Evolutionary conservation across 2,113 vertebrate species (phyloP).

Genomic region (Actenoides hombroni): DNA sequence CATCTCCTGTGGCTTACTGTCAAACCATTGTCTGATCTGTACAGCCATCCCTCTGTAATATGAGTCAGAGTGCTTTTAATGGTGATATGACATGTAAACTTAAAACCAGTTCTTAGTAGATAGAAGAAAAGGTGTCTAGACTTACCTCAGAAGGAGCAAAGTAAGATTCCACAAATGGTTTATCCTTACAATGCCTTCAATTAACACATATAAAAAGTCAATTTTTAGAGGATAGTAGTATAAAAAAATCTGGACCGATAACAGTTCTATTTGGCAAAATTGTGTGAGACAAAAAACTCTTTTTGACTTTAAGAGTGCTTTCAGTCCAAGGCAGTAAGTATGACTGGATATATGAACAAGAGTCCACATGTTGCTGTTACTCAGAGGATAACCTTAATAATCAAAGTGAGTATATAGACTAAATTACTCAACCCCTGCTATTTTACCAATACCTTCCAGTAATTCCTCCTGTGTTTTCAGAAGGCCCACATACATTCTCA

Average conservation of each 20-base stretch:
- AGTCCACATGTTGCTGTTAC: background rate
- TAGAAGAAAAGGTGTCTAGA: background rate
- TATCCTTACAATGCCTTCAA: background rate
- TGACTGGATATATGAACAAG: background rate
- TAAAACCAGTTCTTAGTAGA: background rate
- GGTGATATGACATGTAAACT: background rate
- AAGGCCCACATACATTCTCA: background rate
- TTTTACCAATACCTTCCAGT: background rate
- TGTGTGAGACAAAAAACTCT: background rate
- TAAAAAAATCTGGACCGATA: background rate
- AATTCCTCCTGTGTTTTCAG: background rate
- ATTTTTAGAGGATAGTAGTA: background rate
- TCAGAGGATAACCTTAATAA: background rate
- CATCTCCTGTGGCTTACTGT: background rate
- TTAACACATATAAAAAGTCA: background rate
- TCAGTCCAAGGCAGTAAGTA: background rate
- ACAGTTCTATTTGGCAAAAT: background rate
- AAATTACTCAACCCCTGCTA: background rate
- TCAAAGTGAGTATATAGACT: background rate
- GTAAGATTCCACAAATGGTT: background rate
- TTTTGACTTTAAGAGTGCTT: background rate
- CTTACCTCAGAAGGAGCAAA: background rate
- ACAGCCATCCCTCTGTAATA: background rate
- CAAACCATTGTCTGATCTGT: background rate
- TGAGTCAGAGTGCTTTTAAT: background rate